Percentiles rank a stretch among this genome's conserved stretches.
Evolutionary conservation across 2,113 vertebrate genomes (phyloP).

Genomic region (Zosterops lateralis): DNA sequence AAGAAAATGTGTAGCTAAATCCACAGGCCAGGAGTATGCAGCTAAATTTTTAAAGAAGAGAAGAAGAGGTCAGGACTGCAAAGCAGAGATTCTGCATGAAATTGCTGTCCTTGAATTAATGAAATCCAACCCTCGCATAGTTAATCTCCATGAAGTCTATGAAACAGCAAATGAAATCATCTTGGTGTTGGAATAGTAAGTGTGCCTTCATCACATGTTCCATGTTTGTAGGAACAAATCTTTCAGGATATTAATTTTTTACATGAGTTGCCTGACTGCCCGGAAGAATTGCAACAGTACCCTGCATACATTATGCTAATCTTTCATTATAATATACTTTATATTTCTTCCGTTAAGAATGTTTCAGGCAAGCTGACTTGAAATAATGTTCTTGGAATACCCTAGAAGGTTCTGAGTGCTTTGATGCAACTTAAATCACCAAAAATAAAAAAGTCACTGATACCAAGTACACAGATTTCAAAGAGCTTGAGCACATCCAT

Average conservation of each 20-base stretch:
- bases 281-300: not conserved
- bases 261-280: not conserved
- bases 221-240: not conserved
- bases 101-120: slow-evolving; percentile 90
- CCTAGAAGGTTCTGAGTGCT: not conserved
- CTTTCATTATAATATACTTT: not conserved
- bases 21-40: slow-evolving; percentile 88
- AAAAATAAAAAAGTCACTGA: not conserved
- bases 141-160: slow-evolving; percentile 89
- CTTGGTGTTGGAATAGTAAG: slow-evolving; percentile 94
- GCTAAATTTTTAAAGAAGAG: slow-evolving; percentile 94
- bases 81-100: slow-evolving; percentile 90
- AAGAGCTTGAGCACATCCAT: not conserved
- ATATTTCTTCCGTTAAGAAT: not conserved
- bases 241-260: not conserved
- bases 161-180: slow-evolving; percentile 92
- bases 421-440: not conserved
- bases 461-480: not conserved
- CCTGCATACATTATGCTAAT: not conserved
- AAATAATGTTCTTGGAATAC: not conserved
- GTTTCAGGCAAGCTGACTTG: not conserved
- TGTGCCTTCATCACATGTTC: slow-evolving; percentile 2
- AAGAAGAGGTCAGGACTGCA: slow-evolving; percentile 90
- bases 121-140: slow-evolving; percentile 81
- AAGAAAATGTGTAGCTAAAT: slow-evolving; percentile 88